Conservation (phyloP, 2,888 invertebrate genomes). For the Platycnemis pennipes region DNA sequence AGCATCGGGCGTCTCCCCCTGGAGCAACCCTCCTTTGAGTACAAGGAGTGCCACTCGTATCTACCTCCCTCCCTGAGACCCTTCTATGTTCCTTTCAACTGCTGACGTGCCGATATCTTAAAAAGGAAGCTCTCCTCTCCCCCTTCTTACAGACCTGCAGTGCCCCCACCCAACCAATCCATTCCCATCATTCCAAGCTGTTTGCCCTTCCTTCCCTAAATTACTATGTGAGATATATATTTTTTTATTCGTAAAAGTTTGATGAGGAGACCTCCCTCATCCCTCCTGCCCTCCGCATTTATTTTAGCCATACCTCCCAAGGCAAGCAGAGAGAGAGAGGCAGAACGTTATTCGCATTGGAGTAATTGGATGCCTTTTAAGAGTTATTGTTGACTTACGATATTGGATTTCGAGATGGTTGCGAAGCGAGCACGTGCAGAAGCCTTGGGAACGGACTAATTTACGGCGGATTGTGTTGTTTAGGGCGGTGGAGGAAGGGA, state of each 20-base stretch:
- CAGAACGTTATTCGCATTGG: neutral
- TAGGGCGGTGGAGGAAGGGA: neutral
- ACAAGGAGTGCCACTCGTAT: neutral
- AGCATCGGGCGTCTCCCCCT: neutral
- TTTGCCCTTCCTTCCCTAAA: neutral
- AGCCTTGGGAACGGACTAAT: constrained; percentile 8
- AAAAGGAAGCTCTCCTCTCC: neutral
- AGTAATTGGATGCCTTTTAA: constrained; percentile 39
- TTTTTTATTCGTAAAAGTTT: neutral
- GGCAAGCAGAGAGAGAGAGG: neutral
- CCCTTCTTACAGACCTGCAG: no score
- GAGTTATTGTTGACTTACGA: constrained; percentile 36
- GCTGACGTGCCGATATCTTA: constrained; percentile 18
- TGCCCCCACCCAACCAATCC: neutral
- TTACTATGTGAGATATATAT: neutral
- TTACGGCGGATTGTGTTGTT: constrained; percentile 21
- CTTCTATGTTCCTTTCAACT: neutral
- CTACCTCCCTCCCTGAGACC: neutral
- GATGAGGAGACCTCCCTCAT: neutral
- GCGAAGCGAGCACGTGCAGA: neutral
- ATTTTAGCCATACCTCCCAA: neutral
- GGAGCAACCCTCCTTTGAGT: neutral
- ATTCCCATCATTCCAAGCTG: neutral
- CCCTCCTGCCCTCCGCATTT: neutral
- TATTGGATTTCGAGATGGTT: constrained; percentile 38